A percentile compares a stretch with the other conserved stretches of the same genome.
Conservation (phyloP, 2,888 invertebrate species). For the Hypsopygia costalis region DNA sequence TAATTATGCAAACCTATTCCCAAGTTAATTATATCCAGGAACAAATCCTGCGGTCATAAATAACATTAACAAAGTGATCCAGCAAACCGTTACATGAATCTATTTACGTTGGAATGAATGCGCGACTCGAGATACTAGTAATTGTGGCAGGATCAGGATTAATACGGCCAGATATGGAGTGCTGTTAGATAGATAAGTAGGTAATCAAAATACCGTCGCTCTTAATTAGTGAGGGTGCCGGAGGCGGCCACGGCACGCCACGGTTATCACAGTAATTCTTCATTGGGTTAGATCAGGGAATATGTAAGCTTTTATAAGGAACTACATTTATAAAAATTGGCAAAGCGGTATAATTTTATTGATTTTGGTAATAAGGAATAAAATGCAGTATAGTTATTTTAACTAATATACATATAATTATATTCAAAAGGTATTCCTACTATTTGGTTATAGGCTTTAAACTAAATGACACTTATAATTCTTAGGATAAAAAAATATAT, state of each 20-base stretch:
- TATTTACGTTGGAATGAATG: conserved; percentile 45
- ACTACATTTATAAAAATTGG: no score
- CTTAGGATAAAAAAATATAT: no score
- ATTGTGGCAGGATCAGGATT: conserved; percentile 53
- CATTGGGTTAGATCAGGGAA: not conserved
- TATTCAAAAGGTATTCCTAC: no score
- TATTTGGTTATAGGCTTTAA: no score
- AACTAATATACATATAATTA: no score
- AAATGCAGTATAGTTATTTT: no score
- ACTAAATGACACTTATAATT: no score
- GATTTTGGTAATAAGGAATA: no score
- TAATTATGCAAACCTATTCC: not conserved
- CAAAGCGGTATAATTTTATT: no score
- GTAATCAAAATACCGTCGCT: conserved; percentile 73
- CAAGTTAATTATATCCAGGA: not conserved
- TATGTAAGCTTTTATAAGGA: no score
- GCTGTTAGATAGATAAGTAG: conserved; percentile 63
- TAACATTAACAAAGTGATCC: conserved; percentile 31
- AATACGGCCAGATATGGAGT: conserved; percentile 52
- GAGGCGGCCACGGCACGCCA: conserved; percentile 29
- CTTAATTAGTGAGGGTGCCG: conserved; percentile 61
- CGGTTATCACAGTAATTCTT: conserved; percentile 7
- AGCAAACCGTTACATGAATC: conserved; percentile 33
- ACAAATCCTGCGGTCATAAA: conserved; percentile 11
- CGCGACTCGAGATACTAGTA: conserved; percentile 53